Evolutionary conservation across 1,140 invertebrate genomes (phyloP).

Genomic region (Cydia splendana): DNA sequence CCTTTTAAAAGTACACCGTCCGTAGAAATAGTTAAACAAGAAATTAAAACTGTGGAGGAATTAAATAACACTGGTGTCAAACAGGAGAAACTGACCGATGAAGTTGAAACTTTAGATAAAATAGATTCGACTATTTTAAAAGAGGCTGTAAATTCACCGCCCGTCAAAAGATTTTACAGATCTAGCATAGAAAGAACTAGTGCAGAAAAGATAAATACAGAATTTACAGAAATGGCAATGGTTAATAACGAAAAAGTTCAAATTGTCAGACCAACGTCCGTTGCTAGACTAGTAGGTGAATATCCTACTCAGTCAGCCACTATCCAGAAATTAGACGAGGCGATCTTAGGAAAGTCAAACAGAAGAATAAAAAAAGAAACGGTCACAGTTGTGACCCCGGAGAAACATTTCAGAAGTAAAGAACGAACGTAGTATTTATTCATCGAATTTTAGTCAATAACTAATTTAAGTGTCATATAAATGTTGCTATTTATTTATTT

Average conservation of each 20-base stretch:
- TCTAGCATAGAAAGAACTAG: slow-evolving; percentile 62
- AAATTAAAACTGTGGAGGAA: slow-evolving; percentile 54
- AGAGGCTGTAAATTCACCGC: slow-evolving; percentile 47
- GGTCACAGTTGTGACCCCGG: slow-evolving; percentile 52
- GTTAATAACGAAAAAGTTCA: slow-evolving; percentile 70
- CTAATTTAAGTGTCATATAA: slow-evolving; percentile 65
- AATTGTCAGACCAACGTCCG: slow-evolving; percentile 60
- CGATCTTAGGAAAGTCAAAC: slow-evolving; percentile 51
- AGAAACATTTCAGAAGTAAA: slow-evolving; percentile 47
- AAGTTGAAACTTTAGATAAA: slow-evolving; percentile 55
- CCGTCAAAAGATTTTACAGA: slow-evolving; percentile 66
- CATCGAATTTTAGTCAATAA: slow-evolving; percentile 62
- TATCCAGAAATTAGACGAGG: slow-evolving; percentile 62
- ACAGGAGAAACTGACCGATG: slow-evolving; percentile 59
- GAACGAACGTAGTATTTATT: slow-evolving; percentile 59
- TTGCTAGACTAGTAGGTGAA: slow-evolving; percentile 53
- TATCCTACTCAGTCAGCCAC: slow-evolving; percentile 53
- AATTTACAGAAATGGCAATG: slow-evolving; percentile 61
- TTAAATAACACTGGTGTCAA: slow-evolving; percentile 37
- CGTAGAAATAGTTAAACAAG: slow-evolving; percentile 58
- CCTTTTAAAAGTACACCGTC: slow-evolving; percentile 43
- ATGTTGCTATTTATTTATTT: slow-evolving; percentile 72
- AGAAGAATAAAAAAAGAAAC: slow-evolving; percentile 53
- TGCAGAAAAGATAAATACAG: slow-evolving; percentile 47
- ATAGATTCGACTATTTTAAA: slow-evolving; percentile 47